Base-by-base conservation (phyloP, 2,113 vertebrate species). In the Odontophorus gujanensis region DNA sequence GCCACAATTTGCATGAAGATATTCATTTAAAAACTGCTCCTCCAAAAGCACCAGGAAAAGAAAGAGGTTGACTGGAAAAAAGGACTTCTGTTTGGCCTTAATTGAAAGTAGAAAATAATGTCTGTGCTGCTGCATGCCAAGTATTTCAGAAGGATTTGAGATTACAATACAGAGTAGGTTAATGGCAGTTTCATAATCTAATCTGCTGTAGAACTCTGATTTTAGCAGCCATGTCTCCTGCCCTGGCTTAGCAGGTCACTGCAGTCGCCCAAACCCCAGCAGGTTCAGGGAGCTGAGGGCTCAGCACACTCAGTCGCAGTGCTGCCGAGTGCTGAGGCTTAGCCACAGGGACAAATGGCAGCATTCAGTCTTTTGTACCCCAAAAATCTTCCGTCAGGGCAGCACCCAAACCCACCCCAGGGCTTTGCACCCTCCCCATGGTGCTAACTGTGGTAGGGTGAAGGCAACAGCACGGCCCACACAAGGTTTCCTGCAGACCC, bases 101-200 rank as follows among this genome's bases (percentile, higher is more conserved):
- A 85, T 94, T 93, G 89, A 65, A 92, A 77, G 82, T 90, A 66
- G 87, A 94, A 96, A 96, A 94, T 72, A 81, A 88, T 81, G 85
- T 92, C 91, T 92, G 85, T 89, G 59, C n/a, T 90, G 65, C 47
- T 75, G 43, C 57, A 71, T 65, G 51, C 72, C 79, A 91, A 87
- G 80, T 83, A 87, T 87, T 47, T 94, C 67, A 91, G 78, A 93
- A 82, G 91, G 94, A 91, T 94, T 95, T 93, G 68, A 95, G 81
- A 91, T 93, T 81, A 93, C 59, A 85, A 91, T 32, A 71, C 30
- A 92, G 91, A 95, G 82, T 74, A 81, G 85, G 93, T 91, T 97
- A 95, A 96, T 81, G 87, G 85, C 48, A 75, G 79, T 87, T 92
- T 86, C n/a, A 1, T 92, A 93, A 96, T 92, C 61, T 95, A 96